phyloP scores from a whole-genome alignment of 2,113 vertebrate species.

The Lontra canadensis region DNA sequence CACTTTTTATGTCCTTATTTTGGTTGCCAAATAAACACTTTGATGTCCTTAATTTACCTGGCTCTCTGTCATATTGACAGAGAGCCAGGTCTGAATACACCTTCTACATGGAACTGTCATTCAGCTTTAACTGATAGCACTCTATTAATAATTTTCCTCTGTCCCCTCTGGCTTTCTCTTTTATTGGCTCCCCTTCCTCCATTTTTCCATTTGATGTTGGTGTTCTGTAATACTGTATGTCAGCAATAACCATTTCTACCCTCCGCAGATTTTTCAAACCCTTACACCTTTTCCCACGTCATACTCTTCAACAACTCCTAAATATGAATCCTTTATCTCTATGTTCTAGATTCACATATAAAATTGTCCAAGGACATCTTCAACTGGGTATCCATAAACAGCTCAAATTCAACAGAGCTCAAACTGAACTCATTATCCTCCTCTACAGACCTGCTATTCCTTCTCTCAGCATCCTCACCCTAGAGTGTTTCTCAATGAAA shows the following conservation, averaged over 20 bases:
- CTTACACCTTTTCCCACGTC: neutral
- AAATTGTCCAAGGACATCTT: neutral
- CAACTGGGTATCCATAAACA: neutral
- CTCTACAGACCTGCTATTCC: neutral
- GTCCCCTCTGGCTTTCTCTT: neutral
- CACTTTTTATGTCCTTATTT: neutral
- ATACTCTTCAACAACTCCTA: neutral
- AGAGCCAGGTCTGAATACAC: neutral
- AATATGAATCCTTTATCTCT: neutral
- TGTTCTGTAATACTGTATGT: neutral
- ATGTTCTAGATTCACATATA: neutral
- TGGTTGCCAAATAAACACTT: neutral
- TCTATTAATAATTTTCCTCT: neutral
- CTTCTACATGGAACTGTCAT: neutral
- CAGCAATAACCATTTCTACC: neutral
- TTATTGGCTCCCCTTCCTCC: neutral
- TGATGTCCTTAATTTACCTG: neutral
- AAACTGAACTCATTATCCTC: neutral
- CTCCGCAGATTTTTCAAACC: neutral
- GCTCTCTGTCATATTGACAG: neutral
- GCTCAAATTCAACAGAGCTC: neutral
- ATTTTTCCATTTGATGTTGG: neutral
- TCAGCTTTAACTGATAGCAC: neutral
- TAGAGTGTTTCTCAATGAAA: conserved; percentile 32
- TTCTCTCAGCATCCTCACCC: neutral